Conservation (phyloP, 2,888 invertebrate genomes). For the Brenthis daphne region DNA sequence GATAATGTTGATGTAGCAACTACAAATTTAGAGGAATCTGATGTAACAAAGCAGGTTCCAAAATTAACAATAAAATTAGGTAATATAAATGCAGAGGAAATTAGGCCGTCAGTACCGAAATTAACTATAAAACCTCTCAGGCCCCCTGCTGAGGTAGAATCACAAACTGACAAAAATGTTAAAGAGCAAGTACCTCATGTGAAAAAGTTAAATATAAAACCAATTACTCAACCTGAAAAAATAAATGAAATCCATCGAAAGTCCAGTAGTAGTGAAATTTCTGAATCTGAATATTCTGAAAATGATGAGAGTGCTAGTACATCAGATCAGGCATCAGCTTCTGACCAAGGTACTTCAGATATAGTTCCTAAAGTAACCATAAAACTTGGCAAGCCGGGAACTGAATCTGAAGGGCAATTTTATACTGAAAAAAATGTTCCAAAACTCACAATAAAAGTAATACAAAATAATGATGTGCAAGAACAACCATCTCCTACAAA, state of each 20-base stretch:
- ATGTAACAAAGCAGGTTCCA: constrained; percentile 68
- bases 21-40: constrained; percentile 43
- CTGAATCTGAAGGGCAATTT: constrained; percentile 71
- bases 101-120: constrained; percentile 69
- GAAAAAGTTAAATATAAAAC: constrained; percentile 77
- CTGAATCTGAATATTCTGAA: constrained; percentile 79
- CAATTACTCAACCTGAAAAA: constrained; percentile 72
- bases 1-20: constrained; percentile 44
- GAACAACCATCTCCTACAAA: constrained; percentile 63
- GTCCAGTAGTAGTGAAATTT: constrained; percentile 79
- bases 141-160: constrained; percentile 50
- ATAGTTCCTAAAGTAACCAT: constrained; percentile 76
- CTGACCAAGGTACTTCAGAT: constrained; percentile 67
- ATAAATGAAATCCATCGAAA: constrained; percentile 74
- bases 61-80: constrained; percentile 77
- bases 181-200: constrained; percentile 65
- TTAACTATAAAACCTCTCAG: constrained; percentile 67
- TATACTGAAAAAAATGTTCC: constrained; percentile 74
- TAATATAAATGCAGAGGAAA: constrained; percentile 65
- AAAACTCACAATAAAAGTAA: constrained; percentile 71
- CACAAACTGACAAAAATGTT: constrained; percentile 45
- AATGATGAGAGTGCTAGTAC: constrained; percentile 79
- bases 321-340: constrained; percentile 69
- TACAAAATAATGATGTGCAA: constrained; percentile 63
- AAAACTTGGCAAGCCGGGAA: constrained; percentile 73